Base-by-base conservation (phyloP, 2,797 vertebrate genomes). In the Pelodytes ibericus region DNA sequence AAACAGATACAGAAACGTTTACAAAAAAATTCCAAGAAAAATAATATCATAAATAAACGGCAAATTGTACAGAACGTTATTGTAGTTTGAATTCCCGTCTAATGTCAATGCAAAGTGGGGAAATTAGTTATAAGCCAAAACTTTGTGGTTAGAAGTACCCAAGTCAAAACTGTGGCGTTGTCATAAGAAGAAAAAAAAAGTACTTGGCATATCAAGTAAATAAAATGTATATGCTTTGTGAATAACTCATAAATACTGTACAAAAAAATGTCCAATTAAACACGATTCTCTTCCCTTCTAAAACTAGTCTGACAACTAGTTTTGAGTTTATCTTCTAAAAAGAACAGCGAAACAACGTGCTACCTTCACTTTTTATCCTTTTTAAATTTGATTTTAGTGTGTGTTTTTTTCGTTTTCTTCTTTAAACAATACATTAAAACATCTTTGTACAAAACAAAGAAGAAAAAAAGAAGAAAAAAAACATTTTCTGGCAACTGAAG, bases 381-480 rank as follows among this genome's bases (percentile, higher is more conserved):
- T 64, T 62, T 51, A n/a, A 66, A 25, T 31, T 24, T 26, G 36
- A 24, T 84, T 39, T n/a, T 57, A 61, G 16, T 20, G 18, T 65
- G 20, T 24, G n/a, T 33, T 33, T 60, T 82, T 83, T 72, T 83
- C 77, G 75, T 86, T 84, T 82, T 92, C 93, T n/a, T n/a, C n/a
- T n/a, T n/a, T n/a, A n/a, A n/a, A 94, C 94, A 92, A 91, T 88
- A 86, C 91, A 88, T 87, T 89, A 93, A 91, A 91, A 92, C 92
- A 93, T 94, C 93, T 94, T 93, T 93, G 94, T 94, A 94, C 95
- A 95, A 94, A 95, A 94, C 91, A 81, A 72, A 57, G 6, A 4
- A 44, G 16, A 44, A 44, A 44, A 44, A 44, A 44, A 44, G 41
- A 44, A 41, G 16, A 41, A 33, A 88, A 87, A 86, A 87, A 86